These are phyloP conservation scores for Orientallactaga bullata DNA, from an alignment of 2,113 vertebrate genomes.

Conservation along the genomic window DNA sequence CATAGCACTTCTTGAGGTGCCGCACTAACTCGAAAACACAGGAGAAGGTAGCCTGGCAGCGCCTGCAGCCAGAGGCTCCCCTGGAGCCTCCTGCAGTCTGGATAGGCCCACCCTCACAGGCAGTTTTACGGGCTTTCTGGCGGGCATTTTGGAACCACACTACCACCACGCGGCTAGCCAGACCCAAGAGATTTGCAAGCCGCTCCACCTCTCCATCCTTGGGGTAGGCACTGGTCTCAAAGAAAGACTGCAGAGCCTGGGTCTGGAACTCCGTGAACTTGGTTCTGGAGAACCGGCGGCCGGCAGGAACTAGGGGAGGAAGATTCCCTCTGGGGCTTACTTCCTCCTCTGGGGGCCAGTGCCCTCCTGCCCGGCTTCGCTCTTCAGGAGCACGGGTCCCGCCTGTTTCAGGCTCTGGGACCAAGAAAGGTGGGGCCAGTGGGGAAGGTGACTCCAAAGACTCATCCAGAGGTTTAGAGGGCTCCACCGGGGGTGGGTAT, in stretches of 20 bases:
- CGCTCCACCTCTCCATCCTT: constrained; percentile 85
- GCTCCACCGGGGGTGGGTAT: constrained; percentile 76
- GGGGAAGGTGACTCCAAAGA: constrained; percentile 75
- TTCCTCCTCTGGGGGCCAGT: constrained; percentile 79
- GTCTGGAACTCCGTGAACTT: constrained; percentile 87
- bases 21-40: constrained; percentile 85
- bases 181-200: constrained; percentile 81
- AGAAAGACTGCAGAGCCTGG: constrained; percentile 86
- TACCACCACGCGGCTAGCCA: constrained; percentile 85
- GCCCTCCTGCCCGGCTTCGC: constrained; percentile 61
- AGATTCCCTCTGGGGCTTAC: constrained; percentile 62
- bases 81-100: not conserved
- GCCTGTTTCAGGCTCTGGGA: constrained; percentile 71
- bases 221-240: constrained; percentile 86
- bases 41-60: constrained; percentile 78
- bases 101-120: constrained; percentile 67
- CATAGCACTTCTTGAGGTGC: constrained; percentile 86
- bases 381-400: constrained; percentile 44
- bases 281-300: constrained; percentile 86
- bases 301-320: constrained; percentile 34
- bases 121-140: constrained; percentile 85
- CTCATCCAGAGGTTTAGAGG: constrained; percentile 54
- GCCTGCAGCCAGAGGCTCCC: constrained; percentile 77
- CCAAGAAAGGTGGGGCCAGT: constrained; percentile 77
- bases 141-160: constrained; percentile 89